Evolutionary conservation across 37 sponge, comb jelly and placozoan genomes (phyloP).

Genomic region (Diacarnus erythraeanus): DNA sequence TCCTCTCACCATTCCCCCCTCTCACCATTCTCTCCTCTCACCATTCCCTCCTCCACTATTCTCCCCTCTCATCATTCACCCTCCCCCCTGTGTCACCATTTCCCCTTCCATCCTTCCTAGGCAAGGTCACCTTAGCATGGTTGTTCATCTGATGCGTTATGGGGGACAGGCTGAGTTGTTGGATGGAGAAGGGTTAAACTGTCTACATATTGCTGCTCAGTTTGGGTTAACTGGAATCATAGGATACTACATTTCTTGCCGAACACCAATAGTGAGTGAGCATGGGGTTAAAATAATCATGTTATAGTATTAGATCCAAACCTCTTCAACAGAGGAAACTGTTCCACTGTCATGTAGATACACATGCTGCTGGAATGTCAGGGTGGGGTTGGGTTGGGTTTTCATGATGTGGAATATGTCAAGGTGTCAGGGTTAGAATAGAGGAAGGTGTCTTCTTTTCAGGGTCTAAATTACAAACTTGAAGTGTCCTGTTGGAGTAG

Average conservation of each 20-base stretch:
- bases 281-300: no score
- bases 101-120: constrained; percentile 17
- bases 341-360: no score
- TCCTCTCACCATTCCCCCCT: background rate
- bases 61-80: background rate
- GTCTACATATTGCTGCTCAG: constrained; percentile 91
- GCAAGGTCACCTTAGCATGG: constrained; percentile 88
- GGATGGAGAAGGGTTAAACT: constrained; percentile 85
- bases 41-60: background rate
- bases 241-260: constrained; percentile 76
- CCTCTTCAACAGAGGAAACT: background rate
- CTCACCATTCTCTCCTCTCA: no score
- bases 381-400: no score
- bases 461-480: no score
- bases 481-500: no score
- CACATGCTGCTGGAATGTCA: no score
- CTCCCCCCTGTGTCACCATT: background rate
- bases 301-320: background rate
- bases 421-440: no score
- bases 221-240: constrained; percentile 74
- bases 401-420: no score
- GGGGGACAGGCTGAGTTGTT: constrained; percentile 72
- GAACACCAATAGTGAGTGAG: constrained; percentile 66
- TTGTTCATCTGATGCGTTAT: constrained; percentile 81
- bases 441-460: no score